Percentiles rank a stretch among this genome's conserved stretches.
phyloP scores from a whole-genome alignment of 2,113 vertebrate species.

The Lucifuga dentata region DNA sequence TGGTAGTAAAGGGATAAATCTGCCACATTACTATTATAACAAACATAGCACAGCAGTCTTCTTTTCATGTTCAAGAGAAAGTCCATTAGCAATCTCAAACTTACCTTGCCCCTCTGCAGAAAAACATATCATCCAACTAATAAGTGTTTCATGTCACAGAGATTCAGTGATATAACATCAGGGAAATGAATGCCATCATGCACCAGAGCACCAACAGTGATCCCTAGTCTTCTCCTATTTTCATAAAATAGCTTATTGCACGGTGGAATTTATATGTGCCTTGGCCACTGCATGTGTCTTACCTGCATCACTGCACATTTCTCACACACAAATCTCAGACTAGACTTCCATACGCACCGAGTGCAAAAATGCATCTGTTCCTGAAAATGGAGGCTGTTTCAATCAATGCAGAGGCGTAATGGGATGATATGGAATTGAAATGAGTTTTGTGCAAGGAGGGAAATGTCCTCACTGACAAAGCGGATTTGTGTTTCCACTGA shows the following conservation, averaged over 20 bases:
- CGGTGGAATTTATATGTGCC: conserved; percentile 10
- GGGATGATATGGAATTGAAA: conserved; percentile 75
- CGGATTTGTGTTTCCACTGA: conserved; percentile 68
- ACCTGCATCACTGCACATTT: conserved; percentile 17
- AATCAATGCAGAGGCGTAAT: conserved; percentile 73
- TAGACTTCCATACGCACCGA: conserved; percentile 41
- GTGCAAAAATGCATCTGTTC: conserved; percentile 34
- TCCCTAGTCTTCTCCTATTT: neutral
- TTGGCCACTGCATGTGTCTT: conserved; percentile 1
- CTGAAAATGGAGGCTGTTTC: conserved; percentile 70
- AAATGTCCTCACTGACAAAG: conserved; percentile 75
- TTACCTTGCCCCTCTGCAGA: conserved; percentile 21
- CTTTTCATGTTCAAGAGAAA: conserved; percentile 13
- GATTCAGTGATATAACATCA: neutral
- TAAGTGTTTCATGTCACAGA: neutral
- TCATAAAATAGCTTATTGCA: conserved; percentile 14
- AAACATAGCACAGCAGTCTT: conserved; percentile 45
- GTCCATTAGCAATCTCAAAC: neutral
- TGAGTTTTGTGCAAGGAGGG: conserved; percentile 63
- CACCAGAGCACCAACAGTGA: conserved; percentile 12
- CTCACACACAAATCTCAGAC: conserved; percentile 18
- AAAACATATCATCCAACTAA: neutral
- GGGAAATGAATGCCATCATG: conserved; percentile 1
- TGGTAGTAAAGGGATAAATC: conserved; percentile 54
- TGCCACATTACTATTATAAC: conserved; percentile 33